phyloP scores from a whole-genome alignment of 2,113 vertebrate species.

The Otis tarda region DNA sequence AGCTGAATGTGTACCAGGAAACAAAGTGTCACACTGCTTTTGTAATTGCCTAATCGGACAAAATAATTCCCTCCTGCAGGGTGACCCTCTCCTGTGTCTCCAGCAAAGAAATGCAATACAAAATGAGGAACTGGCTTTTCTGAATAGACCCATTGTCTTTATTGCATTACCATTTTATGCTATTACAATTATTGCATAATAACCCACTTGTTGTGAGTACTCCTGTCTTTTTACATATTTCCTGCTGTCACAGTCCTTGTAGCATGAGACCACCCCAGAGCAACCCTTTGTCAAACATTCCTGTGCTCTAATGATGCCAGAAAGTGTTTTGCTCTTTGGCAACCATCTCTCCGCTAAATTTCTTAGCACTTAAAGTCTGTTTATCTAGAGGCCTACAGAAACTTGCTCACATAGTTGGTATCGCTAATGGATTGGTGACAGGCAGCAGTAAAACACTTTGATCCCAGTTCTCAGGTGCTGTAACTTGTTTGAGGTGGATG shows the following conservation, averaged over 20 bases:
- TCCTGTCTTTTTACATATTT: neutral
- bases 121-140: conserved; percentile 4
- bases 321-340: conserved; percentile 23
- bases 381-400: conserved; percentile 8
- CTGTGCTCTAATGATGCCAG: neutral
- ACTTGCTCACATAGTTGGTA: neutral
- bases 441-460: neutral
- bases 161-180: conserved; percentile 15
- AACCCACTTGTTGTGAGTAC: neutral
- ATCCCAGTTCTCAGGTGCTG: neutral
- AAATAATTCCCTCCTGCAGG: conserved; percentile 27
- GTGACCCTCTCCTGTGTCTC: neutral
- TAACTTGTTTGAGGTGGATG: neutral
- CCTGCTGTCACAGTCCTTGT: neutral
- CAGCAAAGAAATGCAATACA: neutral
- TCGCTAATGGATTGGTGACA: neutral
- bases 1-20: neutral
- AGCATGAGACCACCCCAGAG: neutral
- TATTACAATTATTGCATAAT: neutral
- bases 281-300: neutral
- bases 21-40: neutral
- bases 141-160: neutral
- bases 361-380: neutral
- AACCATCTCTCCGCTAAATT: neutral
- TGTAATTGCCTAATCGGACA: conserved; percentile 35